Conservation (phyloP, 2,797 vertebrate genomes). For the Taeniopygia guttata region DNA sequence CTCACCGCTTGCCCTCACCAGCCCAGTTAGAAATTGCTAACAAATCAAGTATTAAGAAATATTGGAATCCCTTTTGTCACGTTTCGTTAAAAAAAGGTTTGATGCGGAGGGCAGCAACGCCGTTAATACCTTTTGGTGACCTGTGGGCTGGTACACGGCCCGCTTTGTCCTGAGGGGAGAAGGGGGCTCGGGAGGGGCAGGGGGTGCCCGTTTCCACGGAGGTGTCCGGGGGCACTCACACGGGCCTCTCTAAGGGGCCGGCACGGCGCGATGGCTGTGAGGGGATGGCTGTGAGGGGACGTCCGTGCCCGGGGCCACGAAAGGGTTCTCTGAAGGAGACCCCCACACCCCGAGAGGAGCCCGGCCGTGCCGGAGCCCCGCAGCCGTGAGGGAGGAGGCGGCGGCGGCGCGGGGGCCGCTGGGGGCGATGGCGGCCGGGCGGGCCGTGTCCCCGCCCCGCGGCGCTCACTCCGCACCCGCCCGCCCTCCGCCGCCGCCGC, state of each 20-base stretch:
- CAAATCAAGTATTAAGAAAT: background rate
- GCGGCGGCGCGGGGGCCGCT: background rate
- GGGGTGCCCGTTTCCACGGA: background rate
- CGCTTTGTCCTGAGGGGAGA: background rate
- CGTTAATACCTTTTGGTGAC: background rate
- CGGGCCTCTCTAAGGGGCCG: no score
- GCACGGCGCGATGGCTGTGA: no score
- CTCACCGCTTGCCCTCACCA: no score
- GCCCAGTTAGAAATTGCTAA: background rate
- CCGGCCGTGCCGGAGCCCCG: rapidly evolving
- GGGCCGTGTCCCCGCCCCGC: conserved; percentile 45
- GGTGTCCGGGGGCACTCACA: no score
- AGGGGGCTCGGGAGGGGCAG: no score
- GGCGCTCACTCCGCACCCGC: background rate
- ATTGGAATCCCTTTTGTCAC: background rate
- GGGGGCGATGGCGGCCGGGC: background rate
- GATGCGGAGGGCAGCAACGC: background rate
- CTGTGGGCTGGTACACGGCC: background rate
- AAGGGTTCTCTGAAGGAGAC: no score
- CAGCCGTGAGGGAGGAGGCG: background rate
- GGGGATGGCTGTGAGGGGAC: no score
- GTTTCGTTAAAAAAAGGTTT: background rate
- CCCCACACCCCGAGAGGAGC: rapidly evolving
- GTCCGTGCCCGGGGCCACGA: background rate
- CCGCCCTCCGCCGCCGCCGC: background rate